A percentile compares a stretch with the other conserved stretches of the same genome.
These are phyloP conservation scores for Arnoldichthys spilopterus DNA, from an alignment of 2,797 vertebrate species.

Conservation along the genomic window DNA sequence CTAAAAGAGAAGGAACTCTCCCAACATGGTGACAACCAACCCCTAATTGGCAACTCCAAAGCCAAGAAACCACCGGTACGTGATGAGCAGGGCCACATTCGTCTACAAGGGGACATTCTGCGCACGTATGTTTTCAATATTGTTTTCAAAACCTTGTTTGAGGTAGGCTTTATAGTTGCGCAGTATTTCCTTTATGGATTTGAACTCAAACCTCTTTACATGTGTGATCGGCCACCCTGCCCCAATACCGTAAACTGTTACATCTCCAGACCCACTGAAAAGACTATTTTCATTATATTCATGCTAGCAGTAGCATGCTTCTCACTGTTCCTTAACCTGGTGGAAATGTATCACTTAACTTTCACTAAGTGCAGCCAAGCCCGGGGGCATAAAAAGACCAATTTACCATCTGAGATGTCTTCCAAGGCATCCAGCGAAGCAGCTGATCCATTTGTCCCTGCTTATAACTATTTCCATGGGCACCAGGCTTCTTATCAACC, in stretches of 20 bases:
- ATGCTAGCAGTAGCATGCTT: slow-evolving; percentile 85
- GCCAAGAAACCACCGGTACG: slow-evolving; percentile 63
- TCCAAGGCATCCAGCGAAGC: slow-evolving; percentile 60
- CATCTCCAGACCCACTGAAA: slow-evolving; percentile 88
- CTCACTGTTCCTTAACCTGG: slow-evolving; percentile 85
- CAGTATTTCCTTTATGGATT: slow-evolving; percentile 87
- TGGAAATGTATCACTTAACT: slow-evolving; percentile 86
- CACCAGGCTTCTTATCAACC: slow-evolving; percentile 67
- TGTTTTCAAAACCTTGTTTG: slow-evolving; percentile 86
- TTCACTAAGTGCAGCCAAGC: slow-evolving; percentile 81
- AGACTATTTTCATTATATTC: slow-evolving; percentile 90
- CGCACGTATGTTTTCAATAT: slow-evolving; percentile 86
- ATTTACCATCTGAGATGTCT: background rate
- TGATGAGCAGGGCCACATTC: slow-evolving; percentile 74
- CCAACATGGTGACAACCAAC: slow-evolving; percentile 57
- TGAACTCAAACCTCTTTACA: slow-evolving; percentile 86
- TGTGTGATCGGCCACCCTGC: slow-evolving; percentile 82
- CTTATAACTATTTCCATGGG: slow-evolving; percentile 71
- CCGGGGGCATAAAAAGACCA: slow-evolving; percentile 59
- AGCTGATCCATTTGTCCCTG: slow-evolving; percentile 64
- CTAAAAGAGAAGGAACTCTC: slow-evolving; percentile 61
- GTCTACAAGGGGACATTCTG: slow-evolving; percentile 81
- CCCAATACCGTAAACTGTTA: slow-evolving; percentile 88
- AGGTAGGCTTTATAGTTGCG: slow-evolving; percentile 86
- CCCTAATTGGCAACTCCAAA: slow-evolving; percentile 60